Evolutionary conservation across 2,797 vertebrate species (phyloP), one percentile per base, ranked within the genome.

Genomic region (Sphenopsis melanotis): DNA sequence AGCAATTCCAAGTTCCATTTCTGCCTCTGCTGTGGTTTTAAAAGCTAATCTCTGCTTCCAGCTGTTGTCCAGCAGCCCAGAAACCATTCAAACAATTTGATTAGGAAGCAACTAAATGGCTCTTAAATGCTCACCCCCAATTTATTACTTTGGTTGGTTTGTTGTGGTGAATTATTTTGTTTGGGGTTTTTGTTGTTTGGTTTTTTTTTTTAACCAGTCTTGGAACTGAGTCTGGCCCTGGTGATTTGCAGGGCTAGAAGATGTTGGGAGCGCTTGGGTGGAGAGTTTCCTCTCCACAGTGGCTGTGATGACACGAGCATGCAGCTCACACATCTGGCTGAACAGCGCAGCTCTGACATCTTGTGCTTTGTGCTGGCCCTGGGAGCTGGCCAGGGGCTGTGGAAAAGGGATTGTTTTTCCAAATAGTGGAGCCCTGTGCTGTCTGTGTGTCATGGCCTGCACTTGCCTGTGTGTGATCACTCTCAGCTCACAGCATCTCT

Each of bases 391-490:
- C 5, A 56, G 60, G 24, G 7, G 11, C 7, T 32, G 70, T 90
- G 83, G 70, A 88, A 87, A 74, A 87, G 37, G 37, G 63, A 49
- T 87, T 84, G 55, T 93, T 95, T 89, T 77, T 56, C 70, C 81
- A 80, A 46, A 37, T 46, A 3, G 4, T 89, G 81, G 52, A 92
- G 70, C 20, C 9, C 53, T 93, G 61, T 44, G 37, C 74, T 89
- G 2, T 75, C 72, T 74, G 21, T 77, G 50, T 89, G 71, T 79
- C 83, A 4, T 24, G 75, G 52, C 49, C 68, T 42, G 2, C 79
- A 29, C 14, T 1, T 76, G 81, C 32, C 70, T 74, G 30, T 36
- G 59, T 87, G 19, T 22, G 60, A 47, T 76, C 52, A 1, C 6
- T 5, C 68, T 55, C 34, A 22, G 5, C 47, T 10, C 71, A 5